These are phyloP conservation scores for Pherbina coryleti DNA, from an alignment of 2,888 invertebrate genomes.

Conservation along the genomic window DNA sequence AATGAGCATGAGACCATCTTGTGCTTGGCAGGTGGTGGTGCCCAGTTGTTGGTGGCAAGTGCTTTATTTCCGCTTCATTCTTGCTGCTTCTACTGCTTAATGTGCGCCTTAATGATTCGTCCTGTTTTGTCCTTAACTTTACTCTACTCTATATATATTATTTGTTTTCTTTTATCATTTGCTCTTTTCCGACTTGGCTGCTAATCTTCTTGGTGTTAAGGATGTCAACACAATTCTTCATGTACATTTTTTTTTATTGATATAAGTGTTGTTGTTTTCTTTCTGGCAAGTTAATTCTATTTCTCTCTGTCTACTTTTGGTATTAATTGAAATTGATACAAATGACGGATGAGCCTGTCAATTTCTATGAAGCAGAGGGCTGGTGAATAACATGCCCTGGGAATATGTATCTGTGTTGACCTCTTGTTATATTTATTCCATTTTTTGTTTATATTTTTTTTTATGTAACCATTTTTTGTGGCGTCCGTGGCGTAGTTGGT, in stretches of 20 bases:
- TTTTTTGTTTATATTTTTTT: no score
- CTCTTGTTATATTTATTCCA: no score
- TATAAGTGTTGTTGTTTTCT: neutral
- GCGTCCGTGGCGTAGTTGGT: no score
- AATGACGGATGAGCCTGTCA: slow-evolving; percentile 27
- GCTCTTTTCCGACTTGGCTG: neutral
- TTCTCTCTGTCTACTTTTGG: neutral
- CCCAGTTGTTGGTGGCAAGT: neutral
- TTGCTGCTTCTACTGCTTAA: neutral
- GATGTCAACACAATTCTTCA: slow-evolving; percentile 8
- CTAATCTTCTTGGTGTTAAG: slow-evolving; percentile 11
- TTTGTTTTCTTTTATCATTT: neutral
- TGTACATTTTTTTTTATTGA: neutral
- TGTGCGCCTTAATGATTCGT: neutral
- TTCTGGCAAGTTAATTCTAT: neutral
- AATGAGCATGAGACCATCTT: no score
- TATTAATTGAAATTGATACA: slow-evolving; percentile 38
- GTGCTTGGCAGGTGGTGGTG: neutral
- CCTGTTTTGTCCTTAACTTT: neutral
- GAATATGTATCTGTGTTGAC: no score
- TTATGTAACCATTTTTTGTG: no score
- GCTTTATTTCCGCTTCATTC: neutral
- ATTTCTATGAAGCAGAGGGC: neutral
- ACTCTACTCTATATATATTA: neutral
- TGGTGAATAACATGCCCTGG: no score